Percentiles rank a stretch among this genome's conserved stretches.
phyloP scores from a whole-genome alignment of 1,140 invertebrate genomes.

The Scaptodrosophila lebanonensis region DNA sequence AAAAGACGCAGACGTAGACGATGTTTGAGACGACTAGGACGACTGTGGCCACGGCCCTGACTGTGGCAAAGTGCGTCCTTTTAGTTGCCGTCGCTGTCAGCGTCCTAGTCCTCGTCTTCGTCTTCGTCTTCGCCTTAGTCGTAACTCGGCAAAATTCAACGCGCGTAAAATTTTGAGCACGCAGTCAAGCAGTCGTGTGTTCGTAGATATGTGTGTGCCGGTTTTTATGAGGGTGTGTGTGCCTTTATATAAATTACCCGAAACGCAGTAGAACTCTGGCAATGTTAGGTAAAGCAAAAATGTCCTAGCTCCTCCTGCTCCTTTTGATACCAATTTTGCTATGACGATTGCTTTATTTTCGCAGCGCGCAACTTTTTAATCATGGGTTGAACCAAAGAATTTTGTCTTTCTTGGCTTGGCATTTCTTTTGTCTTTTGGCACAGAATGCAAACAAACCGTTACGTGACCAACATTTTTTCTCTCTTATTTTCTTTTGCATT shows the following conservation, averaged over 20 bases:
- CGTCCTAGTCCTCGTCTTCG: neutral
- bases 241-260: constrained; percentile 51
- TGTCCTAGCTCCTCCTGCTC: constrained; percentile 3
- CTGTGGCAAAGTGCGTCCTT: constrained; percentile 60
- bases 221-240: constrained; percentile 35
- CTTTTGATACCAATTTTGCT: neutral
- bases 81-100: neutral
- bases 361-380: constrained; percentile 51
- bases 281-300: constrained; percentile 49
- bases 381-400: constrained; percentile 15
- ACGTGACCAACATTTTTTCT: constrained; percentile 62
- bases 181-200: constrained; percentile 13
- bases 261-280: constrained; percentile 46
- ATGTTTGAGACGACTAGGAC: constrained; percentile 10
- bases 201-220: neutral
- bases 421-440: constrained; percentile 15
- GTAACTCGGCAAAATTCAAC: constrained; percentile 64
- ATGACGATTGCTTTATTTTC: constrained; percentile 4
- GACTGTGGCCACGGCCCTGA: constrained; percentile 33
- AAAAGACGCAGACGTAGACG: constrained; percentile 54
- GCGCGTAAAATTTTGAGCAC: constrained; percentile 70
- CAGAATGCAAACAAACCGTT: constrained; percentile 13
- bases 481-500: constrained; percentile 17
- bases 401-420: neutral
- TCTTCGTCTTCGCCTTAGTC: neutral